Evolutionary conservation across 1,140 invertebrate genomes (phyloP).

Genomic region (Paracyclopina nana): DNA sequence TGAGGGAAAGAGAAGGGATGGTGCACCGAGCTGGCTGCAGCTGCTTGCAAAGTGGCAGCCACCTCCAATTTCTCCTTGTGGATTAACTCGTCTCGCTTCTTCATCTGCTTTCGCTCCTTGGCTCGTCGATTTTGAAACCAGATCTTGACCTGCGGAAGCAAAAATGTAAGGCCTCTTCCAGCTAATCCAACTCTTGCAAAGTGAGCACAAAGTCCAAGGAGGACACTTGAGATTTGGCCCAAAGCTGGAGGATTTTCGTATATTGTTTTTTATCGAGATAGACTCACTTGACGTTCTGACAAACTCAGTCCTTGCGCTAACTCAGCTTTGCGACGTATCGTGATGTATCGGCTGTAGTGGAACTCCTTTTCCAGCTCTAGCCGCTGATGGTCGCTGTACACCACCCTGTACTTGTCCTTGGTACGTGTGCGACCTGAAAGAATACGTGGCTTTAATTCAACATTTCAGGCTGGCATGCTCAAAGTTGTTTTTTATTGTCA

Average conservation of each 20-base stretch:
- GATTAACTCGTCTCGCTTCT: constrained; percentile 14
- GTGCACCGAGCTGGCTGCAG: too few relatives aligned
- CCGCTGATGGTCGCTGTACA: constrained; percentile 87
- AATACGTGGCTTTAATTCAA: too few relatives aligned
- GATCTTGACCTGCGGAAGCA: constrained; percentile 56
- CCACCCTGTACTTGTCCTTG: constrained; percentile 97
- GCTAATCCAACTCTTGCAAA: background rate
- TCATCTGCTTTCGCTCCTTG: constrained; percentile 61
- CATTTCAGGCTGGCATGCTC: too few relatives aligned
- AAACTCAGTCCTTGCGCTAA: constrained; percentile 56
- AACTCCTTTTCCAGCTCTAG: constrained; percentile 95
- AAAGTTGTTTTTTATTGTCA: too few relatives aligned
- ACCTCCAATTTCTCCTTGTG: constrained; percentile 5
- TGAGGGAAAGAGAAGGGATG: too few relatives aligned
- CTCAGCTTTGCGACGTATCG: constrained; percentile 78
- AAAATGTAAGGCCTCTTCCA: background rate
- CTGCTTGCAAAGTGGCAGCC: background rate
- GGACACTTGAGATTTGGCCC: background rate
- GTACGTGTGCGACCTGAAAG: constrained; percentile 59
- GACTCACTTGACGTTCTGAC: constrained; percentile 72
- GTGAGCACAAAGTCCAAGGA: background rate
- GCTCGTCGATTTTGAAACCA: constrained; percentile 70
- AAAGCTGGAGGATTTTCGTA: background rate
- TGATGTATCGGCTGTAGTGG: constrained; percentile 80
- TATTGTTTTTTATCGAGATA: too few relatives aligned